These are phyloP conservation scores for Leiothrix lutea DNA, from an alignment of 2,113 vertebrate genomes.

Conservation along the genomic window DNA sequence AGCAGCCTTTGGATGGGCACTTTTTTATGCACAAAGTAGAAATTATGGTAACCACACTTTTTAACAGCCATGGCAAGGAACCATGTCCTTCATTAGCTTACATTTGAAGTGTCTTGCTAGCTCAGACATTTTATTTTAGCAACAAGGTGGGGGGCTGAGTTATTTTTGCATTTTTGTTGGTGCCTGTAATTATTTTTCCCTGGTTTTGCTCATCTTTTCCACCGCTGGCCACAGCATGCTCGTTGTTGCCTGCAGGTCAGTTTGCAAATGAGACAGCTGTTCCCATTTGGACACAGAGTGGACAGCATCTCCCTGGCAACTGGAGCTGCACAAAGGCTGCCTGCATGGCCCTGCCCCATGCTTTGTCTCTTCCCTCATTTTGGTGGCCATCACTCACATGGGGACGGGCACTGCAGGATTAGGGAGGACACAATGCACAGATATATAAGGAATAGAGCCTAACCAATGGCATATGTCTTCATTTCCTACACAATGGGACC, in stretches of 20 bases:
- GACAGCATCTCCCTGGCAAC: not conserved
- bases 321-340: not conserved
- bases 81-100: not conserved
- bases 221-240: not conserved
- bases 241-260: not conserved
- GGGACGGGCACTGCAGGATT: not conserved
- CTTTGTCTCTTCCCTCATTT: not conserved
- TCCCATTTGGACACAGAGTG: not conserved
- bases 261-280: conserved; percentile 18
- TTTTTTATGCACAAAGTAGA: not conserved
- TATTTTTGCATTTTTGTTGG: not conserved
- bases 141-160: not conserved
- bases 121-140: not conserved
- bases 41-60: fast-evolving
- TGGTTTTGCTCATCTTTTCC: not conserved
- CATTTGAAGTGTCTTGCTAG: not conserved
- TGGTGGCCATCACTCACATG: not conserved
- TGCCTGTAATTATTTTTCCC: not conserved
- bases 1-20: not conserved
- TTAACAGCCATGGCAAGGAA: not conserved
- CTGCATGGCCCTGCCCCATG: not conserved
- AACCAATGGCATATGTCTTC: fast-evolving
- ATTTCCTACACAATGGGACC: not conserved
- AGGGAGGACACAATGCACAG: not conserved
- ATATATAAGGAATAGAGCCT: not conserved